Percentiles rank a stretch among this genome's conserved stretches.
phyloP scores from a whole-genome alignment of 2,888 invertebrate species.

The Mythimna lalbum region DNA sequence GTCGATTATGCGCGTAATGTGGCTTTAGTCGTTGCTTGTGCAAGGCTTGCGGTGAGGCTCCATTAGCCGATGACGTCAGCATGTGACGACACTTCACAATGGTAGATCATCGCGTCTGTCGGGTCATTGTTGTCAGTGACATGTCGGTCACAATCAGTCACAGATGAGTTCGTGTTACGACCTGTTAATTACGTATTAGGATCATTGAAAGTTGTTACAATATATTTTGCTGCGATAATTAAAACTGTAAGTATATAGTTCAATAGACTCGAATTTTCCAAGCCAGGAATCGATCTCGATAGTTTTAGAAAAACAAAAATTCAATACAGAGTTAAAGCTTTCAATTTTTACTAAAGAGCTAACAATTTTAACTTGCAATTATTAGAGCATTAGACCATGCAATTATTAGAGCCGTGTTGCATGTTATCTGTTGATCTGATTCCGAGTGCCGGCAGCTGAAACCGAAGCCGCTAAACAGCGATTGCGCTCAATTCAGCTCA shows the following conservation, averaged over 20 bases:
- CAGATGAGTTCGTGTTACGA: slow-evolving; percentile 4
- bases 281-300: too few relatives aligned
- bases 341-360: neutral
- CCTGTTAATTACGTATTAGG: slow-evolving; percentile 1
- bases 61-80: slow-evolving; percentile 37
- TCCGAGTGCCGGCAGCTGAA: slow-evolving; percentile 12
- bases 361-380: neutral
- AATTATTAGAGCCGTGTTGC: neutral
- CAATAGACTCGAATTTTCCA: too few relatives aligned
- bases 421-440: slow-evolving; percentile 5
- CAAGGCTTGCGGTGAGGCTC: slow-evolving; percentile 31
- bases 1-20: slow-evolving; percentile 34
- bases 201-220: slow-evolving; percentile 22
- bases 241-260: neutral
- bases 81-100: slow-evolving; percentile 23
- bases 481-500: slow-evolving; percentile 15
- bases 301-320: neutral
- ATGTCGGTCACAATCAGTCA: slow-evolving; percentile 7
- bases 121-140: slow-evolving; percentile 16
- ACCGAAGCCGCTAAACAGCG: slow-evolving; percentile 4
- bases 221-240: neutral
- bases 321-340: neutral
- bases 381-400: too few relatives aligned
- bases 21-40: slow-evolving; percentile 36
- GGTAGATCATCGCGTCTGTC: neutral